Conservation (phyloP, 1,140 invertebrate species). For the Prorops nasuta region DNA sequence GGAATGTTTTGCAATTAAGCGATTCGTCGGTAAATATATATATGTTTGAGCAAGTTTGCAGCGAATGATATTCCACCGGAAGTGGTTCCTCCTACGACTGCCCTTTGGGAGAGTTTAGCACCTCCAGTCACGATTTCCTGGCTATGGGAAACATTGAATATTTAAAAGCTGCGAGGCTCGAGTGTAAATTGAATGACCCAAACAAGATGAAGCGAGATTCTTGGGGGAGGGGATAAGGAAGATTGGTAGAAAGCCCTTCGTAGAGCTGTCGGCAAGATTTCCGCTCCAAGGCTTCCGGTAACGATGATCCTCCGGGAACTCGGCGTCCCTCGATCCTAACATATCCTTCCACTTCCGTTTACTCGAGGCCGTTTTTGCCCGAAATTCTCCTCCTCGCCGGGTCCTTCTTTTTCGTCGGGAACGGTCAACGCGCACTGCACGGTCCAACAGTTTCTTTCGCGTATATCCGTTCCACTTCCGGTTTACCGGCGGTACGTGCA, state of each 20-base stretch:
- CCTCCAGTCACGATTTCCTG: too few species aligned
- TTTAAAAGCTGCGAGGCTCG: too few species aligned
- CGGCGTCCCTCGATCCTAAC: conserved; percentile 7
- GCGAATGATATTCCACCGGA: too few species aligned
- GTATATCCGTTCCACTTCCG: conserved; percentile 22
- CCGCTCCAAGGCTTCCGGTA: conserved; percentile 28
- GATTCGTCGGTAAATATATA: too few species aligned
- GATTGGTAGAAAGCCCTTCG: too few species aligned
- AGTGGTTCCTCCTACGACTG: too few species aligned
- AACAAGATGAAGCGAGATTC: neutral
- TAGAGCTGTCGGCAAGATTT: conserved; percentile 24
- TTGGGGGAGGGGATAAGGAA: neutral
- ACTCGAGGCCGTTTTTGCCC: neutral
- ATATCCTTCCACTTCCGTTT: neutral
- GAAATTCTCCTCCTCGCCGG: neutral
- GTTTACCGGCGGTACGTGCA: conserved; percentile 21
- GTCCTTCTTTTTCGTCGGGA: neutral
- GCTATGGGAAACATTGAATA: too few species aligned
- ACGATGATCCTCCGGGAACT: conserved; percentile 30
- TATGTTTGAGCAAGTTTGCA: too few species aligned
- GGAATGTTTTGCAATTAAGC: too few species aligned
- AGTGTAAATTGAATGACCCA: neutral
- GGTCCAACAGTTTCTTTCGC: too few species aligned
- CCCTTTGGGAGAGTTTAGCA: too few species aligned
- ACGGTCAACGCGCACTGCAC: too few species aligned